phyloP scores from a whole-genome alignment of 2,797 vertebrate species.

The Pelochelys cantorii region DNA sequence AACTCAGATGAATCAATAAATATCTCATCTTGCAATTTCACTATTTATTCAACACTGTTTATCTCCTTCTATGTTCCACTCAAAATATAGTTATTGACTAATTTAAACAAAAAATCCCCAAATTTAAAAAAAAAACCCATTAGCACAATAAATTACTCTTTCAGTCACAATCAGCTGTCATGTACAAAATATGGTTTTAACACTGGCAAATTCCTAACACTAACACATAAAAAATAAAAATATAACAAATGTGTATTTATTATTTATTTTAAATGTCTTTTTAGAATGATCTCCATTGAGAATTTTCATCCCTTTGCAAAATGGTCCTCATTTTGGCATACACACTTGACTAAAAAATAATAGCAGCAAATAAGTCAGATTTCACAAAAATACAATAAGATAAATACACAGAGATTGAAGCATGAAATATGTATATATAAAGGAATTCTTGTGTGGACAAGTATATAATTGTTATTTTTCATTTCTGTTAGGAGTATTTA shows the following conservation, averaged over 20 bases:
- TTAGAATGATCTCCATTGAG: background rate
- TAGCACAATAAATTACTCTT: background rate
- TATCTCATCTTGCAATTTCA: background rate
- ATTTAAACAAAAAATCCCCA: background rate
- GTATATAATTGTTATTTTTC: background rate
- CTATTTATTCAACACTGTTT: background rate
- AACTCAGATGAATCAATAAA: background rate
- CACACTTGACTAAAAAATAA: background rate
- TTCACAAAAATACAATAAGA: background rate
- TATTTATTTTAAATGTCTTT: background rate
- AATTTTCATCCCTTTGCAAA: background rate
- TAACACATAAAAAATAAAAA: background rate
- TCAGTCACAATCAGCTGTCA: rapidly evolving
- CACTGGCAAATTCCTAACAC: background rate
- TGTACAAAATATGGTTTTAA: background rate
- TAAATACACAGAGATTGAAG: background rate
- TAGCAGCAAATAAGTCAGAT: background rate
- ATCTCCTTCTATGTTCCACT: background rate
- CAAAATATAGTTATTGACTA: background rate
- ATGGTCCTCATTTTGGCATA: background rate
- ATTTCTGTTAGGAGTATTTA: background rate
- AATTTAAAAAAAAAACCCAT: background rate
- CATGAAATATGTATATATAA: background rate
- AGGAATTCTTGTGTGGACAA: background rate
- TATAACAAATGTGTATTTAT: background rate